These are phyloP conservation scores for Eptesicus fuscus DNA, from an alignment of 2,113 vertebrate genomes.

Conservation along the genomic window DNA sequence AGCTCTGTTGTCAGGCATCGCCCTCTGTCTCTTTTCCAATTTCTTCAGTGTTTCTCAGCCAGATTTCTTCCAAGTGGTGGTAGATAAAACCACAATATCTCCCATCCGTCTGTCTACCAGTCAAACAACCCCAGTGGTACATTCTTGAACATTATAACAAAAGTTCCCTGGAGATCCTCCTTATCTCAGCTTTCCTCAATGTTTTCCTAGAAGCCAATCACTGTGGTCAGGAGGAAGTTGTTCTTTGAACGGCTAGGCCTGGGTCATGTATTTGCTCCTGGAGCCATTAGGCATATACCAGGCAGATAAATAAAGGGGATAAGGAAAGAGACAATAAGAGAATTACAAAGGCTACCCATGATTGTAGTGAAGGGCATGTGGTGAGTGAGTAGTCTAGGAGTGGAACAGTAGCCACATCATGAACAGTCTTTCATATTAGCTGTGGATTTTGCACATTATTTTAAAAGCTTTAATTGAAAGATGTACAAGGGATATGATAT, in stretches of 20 bases:
- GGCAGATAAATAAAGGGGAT: neutral
- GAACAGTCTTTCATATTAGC: neutral
- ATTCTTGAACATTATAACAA: neutral
- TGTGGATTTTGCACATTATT: neutral
- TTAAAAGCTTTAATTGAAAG: neutral
- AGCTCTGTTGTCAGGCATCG: neutral
- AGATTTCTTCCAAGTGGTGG: neutral
- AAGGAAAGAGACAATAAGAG: neutral
- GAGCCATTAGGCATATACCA: neutral
- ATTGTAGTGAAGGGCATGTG: neutral
- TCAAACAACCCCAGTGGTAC: neutral
- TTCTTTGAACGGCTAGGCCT: neutral
- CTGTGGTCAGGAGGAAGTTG: neutral
- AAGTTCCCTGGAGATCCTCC: neutral
- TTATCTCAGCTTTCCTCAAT: neutral
- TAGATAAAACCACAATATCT: neutral
- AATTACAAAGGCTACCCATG: neutral
- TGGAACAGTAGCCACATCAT: neutral
- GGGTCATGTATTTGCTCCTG: neutral
- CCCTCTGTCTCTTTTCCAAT: neutral
- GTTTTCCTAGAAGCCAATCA: neutral
- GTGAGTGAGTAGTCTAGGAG: neutral
- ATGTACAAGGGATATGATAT: neutral
- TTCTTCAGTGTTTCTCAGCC: neutral
- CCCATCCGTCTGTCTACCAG: neutral